phyloP scores from a whole-genome alignment of 2,113 vertebrate genomes.

The Caranx ignobilis region DNA sequence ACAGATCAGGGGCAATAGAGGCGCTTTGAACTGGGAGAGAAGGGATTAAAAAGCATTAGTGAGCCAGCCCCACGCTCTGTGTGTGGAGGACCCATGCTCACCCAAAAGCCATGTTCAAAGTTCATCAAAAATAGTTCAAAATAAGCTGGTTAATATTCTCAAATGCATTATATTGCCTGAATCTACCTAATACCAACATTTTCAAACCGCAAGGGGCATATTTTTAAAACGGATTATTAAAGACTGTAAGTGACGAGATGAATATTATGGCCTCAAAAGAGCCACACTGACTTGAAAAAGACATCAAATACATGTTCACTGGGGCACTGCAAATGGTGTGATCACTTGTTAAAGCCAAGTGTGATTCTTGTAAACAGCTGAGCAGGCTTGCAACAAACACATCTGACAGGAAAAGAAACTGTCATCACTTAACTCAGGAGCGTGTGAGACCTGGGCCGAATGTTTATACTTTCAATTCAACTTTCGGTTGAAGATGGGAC shows the following conservation, averaged over 20 bases:
- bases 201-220: not conserved
- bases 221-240: not conserved
- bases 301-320: not conserved
- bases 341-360: not conserved
- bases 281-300: not conserved
- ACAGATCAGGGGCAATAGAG: slow-evolving; percentile 45
- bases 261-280: not conserved
- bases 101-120: slow-evolving; percentile 8
- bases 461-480: not conserved
- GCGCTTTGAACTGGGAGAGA: slow-evolving; percentile 65
- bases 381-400: not conserved
- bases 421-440: not conserved
- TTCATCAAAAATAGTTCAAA: slow-evolving; percentile 3
- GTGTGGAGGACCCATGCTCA: not conserved
- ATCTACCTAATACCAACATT: not conserved
- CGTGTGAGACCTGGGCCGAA: not conserved
- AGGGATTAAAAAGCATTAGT: slow-evolving; percentile 69
- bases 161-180: not conserved
- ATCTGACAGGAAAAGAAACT: slow-evolving; percentile 42
- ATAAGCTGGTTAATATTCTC: not conserved
- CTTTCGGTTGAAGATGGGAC: not conserved
- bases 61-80: slow-evolving; percentile 23
- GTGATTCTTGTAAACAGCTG: slow-evolving; percentile 26
- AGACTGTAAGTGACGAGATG: not conserved
- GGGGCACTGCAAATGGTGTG: slow-evolving; percentile 25